Evolutionary conservation across 1,140 invertebrate genomes (phyloP), one percentile per base, ranked within the genome.

Genomic region (Panulirus ornatus): DNA sequence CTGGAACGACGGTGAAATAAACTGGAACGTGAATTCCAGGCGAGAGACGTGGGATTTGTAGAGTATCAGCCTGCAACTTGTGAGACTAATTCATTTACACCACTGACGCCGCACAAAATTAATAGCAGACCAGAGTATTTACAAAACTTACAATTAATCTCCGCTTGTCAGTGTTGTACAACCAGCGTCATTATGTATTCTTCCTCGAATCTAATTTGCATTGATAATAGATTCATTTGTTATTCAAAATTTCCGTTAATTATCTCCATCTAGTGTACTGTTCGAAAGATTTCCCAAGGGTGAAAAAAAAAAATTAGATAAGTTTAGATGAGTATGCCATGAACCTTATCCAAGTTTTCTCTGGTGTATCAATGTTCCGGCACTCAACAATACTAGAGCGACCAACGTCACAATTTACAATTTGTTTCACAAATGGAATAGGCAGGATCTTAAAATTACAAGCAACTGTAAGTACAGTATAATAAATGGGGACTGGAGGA

Each of bases 41-140:
- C 58, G 54, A 58, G 79, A 73, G 87, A 83, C 63, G 70, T 83
- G 66, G 87, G 79, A 89, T 89, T 83, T 76, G 79, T 83, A 75
- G 87, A 73, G 87, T 83, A 84, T 89, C 87, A 89, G 79, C 66
- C 87, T 83, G 87, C 87, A 89, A 89, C 87, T 89, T 84, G 78
- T 83, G 87, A 83, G 87, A 89, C 87, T 89, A 89, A 89, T 89
- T 89, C 87, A 89, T 89, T 76, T 82, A 89, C 78, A 83, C 30
- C 87, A 47, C 78, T 73, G 84, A 86, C 84, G 84, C 87, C 87
- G 42, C 86, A 54, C 14, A 88, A 47, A 71, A 89, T 82, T 83
- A 89, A 89, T 83, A 79, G 87, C 51, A 63, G 66, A 54, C 27
- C 14, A 51, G 78, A 6, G 79, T 51, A 82, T 82, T 82, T 47